These are phyloP conservation scores for Drosophila biarmipes DNA, from an alignment of 1,140 invertebrate species.

Conservation along the genomic window DNA sequence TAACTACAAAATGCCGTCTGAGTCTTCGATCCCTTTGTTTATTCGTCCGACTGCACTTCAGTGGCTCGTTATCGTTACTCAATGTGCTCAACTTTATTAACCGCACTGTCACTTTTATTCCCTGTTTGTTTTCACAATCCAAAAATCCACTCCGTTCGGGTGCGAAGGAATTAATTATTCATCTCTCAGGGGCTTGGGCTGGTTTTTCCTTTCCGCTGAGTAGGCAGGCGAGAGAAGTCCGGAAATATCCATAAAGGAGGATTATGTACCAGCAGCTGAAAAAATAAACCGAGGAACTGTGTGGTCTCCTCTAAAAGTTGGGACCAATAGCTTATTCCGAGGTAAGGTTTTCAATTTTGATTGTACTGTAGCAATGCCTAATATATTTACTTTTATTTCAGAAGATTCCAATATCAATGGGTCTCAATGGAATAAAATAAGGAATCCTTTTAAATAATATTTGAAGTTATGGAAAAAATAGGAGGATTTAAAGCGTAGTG, in stretches of 20 bases:
- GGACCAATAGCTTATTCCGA: background rate
- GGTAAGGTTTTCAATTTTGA: slow-evolving; percentile 1
- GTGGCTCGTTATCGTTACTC: slow-evolving; percentile 29
- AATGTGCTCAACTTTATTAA: slow-evolving; percentile 28
- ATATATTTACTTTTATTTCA: too few species aligned
- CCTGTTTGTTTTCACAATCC: slow-evolving; percentile 22
- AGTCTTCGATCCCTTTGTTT: slow-evolving; percentile 28
- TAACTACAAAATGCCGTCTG: background rate
- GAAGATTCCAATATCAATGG: too few species aligned
- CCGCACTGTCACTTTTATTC: slow-evolving; percentile 11
- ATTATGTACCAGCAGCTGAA: background rate
- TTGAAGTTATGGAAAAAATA: too few species aligned
- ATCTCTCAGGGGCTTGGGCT: background rate
- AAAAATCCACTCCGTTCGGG: slow-evolving; percentile 9
- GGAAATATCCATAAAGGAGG: background rate
- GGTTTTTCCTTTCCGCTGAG: slow-evolving; percentile 17
- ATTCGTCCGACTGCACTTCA: slow-evolving; percentile 31
- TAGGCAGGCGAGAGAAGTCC: slow-evolving; percentile 1
- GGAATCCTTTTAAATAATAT: background rate
- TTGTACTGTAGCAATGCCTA: too few species aligned
- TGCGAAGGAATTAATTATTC: slow-evolving; percentile 19
- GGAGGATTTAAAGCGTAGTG: too few species aligned
- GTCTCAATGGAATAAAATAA: background rate
- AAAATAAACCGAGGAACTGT: slow-evolving; percentile 2
- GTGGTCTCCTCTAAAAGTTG: background rate